phyloP scores from a whole-genome alignment of 1,140 invertebrate genomes.

The Drosophila ogumai region DNA sequence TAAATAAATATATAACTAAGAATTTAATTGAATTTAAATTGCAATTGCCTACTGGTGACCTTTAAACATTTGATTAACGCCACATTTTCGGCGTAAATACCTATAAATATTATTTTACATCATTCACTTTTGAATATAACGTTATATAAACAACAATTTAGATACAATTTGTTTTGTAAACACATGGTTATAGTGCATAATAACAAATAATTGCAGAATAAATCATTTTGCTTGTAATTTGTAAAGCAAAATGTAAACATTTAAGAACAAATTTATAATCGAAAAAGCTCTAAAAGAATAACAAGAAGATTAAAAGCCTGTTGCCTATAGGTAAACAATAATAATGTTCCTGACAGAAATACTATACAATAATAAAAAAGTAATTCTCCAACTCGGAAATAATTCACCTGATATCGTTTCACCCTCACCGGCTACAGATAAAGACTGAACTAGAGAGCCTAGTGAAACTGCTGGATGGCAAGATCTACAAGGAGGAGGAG shows the following conservation, averaged over 20 bases:
- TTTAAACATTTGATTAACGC: not conserved
- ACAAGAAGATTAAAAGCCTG: not conserved
- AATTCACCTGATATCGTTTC: not conserved
- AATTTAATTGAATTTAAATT: not conserved
- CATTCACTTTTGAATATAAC: not conserved
- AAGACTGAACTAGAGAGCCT: slow-evolving; percentile 88
- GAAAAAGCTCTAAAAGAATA: too few species aligned
- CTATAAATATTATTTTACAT: not conserved
- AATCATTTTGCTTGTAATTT: not conserved
- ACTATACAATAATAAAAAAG: not conserved
- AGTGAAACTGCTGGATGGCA: slow-evolving; percentile 87
- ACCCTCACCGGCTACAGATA: slow-evolving; percentile 83
- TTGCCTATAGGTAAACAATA: too few species aligned
- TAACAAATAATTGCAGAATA: too few species aligned
- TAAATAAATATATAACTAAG: not conserved
- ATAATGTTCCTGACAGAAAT: too few species aligned
- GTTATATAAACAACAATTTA: not conserved
- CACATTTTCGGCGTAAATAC: not conserved
- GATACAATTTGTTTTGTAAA: slow-evolving; percentile 9
- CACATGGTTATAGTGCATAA: not conserved
- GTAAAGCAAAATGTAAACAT: not conserved
- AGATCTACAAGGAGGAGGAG: slow-evolving; percentile 89
- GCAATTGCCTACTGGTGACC: not conserved
- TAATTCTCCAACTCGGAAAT: not conserved
- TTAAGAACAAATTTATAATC: not conserved